Evolutionary conservation across 2,888 invertebrate genomes (phyloP).

Genomic region (Desoria tigrina): DNA sequence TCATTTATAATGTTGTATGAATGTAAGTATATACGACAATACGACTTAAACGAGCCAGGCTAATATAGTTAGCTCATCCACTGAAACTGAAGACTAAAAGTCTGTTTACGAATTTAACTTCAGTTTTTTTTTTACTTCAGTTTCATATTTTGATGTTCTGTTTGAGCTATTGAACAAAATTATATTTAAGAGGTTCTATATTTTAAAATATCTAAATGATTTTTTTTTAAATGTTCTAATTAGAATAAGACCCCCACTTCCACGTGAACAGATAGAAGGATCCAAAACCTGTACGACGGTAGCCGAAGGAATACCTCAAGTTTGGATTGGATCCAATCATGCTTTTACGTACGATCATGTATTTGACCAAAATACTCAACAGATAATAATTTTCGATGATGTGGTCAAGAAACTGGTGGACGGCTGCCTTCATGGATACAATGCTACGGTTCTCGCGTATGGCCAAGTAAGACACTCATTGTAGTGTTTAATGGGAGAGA

Average conservation of each 20-base stretch:
- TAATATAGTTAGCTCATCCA: no score
- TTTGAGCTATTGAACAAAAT: background rate
- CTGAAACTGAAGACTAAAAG: no score
- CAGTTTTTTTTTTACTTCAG: no score
- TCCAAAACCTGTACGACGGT: constrained; percentile 90
- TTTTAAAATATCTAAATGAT: background rate
- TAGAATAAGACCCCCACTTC: constrained; percentile 93
- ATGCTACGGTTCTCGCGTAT: constrained; percentile 96
- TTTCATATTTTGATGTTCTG: no score
- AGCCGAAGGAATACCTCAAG: constrained; percentile 84
- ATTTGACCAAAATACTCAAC: constrained; percentile 76
- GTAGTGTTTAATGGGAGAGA: background rate
- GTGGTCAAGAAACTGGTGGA: constrained; percentile 79
- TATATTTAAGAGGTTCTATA: background rate
- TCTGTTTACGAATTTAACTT: no score
- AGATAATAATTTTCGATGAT: constrained; percentile 75
- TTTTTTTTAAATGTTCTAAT: no score
- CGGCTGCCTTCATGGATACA: constrained; percentile 92
- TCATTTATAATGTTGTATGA: no score
- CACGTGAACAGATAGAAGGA: constrained; percentile 90
- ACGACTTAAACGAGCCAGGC: no score
- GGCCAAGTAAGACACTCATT: constrained; percentile 73
- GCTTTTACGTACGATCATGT: constrained; percentile 96
- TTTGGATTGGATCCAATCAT: constrained; percentile 90
- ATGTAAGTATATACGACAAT: no score